Evolutionary conservation across 2,113 vertebrate genomes (phyloP).

Genomic region (Girardinichthys multiradiatus): DNA sequence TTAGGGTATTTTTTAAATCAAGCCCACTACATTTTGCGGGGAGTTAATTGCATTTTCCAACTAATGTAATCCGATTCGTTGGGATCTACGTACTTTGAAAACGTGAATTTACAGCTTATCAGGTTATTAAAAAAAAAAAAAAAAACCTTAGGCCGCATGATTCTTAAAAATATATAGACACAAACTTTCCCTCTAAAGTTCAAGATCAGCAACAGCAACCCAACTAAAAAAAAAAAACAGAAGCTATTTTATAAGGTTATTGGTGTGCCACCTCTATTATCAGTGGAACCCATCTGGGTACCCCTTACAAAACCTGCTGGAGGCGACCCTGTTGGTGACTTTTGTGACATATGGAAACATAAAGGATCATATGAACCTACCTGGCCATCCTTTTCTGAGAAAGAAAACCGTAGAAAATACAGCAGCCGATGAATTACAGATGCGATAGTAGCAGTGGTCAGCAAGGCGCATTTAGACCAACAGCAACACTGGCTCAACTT

Average conservation of each 20-base stretch:
- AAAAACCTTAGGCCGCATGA: no score
- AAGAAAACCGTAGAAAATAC: no score
- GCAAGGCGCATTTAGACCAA: neutral
- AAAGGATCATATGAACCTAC: neutral
- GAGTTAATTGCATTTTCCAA: no score
- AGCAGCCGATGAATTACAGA: neutral
- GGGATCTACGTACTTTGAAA: no score
- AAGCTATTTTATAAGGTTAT: no score
- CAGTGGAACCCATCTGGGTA: no score
- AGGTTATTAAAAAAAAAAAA: no score
- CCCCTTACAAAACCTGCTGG: no score
- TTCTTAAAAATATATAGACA: no score
- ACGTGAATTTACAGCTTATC: no score
- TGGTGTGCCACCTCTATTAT: no score
- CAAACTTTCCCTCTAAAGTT: neutral
- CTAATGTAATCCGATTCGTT: no score
- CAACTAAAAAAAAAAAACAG: neutral
- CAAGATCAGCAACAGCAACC: neutral
- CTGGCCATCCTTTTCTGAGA: neutral
- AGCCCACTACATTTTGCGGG: neutral
- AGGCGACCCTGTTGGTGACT: neutral
- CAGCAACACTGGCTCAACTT: neutral
- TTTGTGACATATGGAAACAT: neutral
- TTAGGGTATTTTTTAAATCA: neutral
- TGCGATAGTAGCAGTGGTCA: neutral